These are phyloP conservation scores for Pemphigus obesinymphae DNA, from an alignment of 1,140 invertebrate species.

Conservation along the genomic window DNA sequence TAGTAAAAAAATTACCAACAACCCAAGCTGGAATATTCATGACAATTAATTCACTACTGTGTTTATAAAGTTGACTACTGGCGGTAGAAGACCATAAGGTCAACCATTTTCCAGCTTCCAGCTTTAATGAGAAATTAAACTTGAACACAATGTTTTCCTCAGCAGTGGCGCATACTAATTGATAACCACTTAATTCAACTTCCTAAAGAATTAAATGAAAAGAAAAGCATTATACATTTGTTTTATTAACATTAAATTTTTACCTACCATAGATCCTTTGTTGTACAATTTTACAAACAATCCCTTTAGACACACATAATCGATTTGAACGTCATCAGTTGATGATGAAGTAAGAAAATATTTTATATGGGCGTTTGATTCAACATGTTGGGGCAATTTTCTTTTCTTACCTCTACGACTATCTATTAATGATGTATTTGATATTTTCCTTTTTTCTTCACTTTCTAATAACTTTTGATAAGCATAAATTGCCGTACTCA, in stretches of 20 bases:
- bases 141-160: slow-evolving; percentile 70
- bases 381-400: slow-evolving; percentile 31
- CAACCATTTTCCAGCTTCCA: slow-evolving; percentile 67
- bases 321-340: slow-evolving; percentile 79
- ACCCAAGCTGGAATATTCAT: slow-evolving; percentile 94
- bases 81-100: slow-evolving; percentile 78
- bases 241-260: slow-evolving; percentile 35
- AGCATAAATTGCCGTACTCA: slow-evolving; percentile 93
- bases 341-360: slow-evolving; percentile 52
- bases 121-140: slow-evolving; percentile 79
- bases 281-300: slow-evolving; percentile 85
- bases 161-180: slow-evolving; percentile 69
- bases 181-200: slow-evolving; percentile 75
- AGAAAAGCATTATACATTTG: not conserved
- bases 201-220: slow-evolving; percentile 61
- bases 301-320: slow-evolving; percentile 81
- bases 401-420: slow-evolving; percentile 31
- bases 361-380: slow-evolving; percentile 35
- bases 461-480: slow-evolving; percentile 86
- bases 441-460: slow-evolving; percentile 60
- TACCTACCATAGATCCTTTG: slow-evolving; percentile 78
- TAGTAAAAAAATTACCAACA: slow-evolving; percentile 70
- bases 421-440: slow-evolving; percentile 25
- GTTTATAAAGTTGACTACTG: slow-evolving; percentile 68
- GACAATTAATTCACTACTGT: slow-evolving; percentile 73